Conservation (phyloP, 2,797 vertebrate species). For the Eupleurogrammus muticus region DNA sequence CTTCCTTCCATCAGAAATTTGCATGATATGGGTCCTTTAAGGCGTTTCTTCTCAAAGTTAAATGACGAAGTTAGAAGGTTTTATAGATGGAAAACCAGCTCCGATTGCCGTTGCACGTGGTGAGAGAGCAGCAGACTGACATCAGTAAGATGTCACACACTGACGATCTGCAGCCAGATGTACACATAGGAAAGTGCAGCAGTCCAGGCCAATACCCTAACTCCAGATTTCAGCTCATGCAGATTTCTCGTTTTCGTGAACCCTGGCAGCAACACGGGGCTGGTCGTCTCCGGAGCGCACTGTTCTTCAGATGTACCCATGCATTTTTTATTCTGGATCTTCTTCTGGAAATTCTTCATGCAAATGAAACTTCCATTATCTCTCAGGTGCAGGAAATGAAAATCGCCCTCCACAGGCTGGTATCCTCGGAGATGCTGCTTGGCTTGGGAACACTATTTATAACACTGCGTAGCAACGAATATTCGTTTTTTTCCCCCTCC, state of each 20-base stretch:
- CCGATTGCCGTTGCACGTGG: constrained; percentile 3
- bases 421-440: constrained; percentile 58
- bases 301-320: constrained; percentile 46
- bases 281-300: constrained; percentile 43
- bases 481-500: constrained; percentile 23
- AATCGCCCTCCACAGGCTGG: constrained; percentile 55
- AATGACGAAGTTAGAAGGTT: constrained; percentile 11
- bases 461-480: constrained; percentile 51
- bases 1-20: too few relatives aligned
- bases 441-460: constrained; percentile 71
- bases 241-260: constrained; percentile 44
- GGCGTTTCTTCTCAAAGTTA: not conserved
- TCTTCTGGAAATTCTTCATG: constrained; percentile 55
- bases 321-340: constrained; percentile 53
- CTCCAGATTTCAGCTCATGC: constrained; percentile 44
- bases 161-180: constrained; percentile 45
- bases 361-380: constrained; percentile 67
- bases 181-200: constrained; percentile 12
- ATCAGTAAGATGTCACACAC: constrained; percentile 20
- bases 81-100: constrained; percentile 12
- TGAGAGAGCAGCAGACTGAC: constrained; percentile 14
- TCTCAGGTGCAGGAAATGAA: constrained; percentile 64
- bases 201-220: constrained; percentile 32
- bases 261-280: constrained; percentile 22
- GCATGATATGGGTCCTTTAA: not conserved